Percentiles rank a stretch among this genome's conserved stretches.
Evolutionary conservation across 2,113 vertebrate species (phyloP).

Genomic region (Bos javanicus): DNA sequence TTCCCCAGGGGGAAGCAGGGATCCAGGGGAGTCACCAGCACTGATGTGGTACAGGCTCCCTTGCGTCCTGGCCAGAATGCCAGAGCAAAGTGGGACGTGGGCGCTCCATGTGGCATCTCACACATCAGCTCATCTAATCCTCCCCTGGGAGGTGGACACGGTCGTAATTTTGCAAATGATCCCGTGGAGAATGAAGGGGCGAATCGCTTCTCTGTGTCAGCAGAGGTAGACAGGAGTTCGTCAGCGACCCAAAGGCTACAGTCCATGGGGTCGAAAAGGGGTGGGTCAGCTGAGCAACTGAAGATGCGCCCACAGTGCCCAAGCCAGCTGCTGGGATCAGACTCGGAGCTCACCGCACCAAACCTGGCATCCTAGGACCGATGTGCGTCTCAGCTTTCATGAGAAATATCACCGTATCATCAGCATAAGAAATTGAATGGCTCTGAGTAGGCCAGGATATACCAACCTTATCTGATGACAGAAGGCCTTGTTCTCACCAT

Average conservation of each 20-base stretch:
- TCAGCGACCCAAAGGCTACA: background rate
- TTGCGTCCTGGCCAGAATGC: fast-evolving
- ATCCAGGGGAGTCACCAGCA: background rate
- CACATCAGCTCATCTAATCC: fast-evolving
- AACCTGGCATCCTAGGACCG: fast-evolving
- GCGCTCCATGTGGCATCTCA: fast-evolving
- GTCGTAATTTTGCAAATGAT: background rate
- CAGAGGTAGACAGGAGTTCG: fast-evolving
- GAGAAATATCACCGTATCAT: fast-evolving
- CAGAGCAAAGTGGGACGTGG: fast-evolving
- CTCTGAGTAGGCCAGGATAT: fast-evolving
- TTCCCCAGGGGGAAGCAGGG: fast-evolving
- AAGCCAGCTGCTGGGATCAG: background rate
- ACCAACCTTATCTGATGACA: too few relatives aligned
- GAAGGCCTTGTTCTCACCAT: fast-evolving
- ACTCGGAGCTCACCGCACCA: background rate
- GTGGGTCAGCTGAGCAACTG: background rate
- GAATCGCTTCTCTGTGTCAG: background rate
- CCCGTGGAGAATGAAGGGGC: fast-evolving
- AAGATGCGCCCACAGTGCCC: fast-evolving
- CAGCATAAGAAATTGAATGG: background rate
- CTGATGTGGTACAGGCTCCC: background rate
- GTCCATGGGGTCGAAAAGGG: fast-evolving
- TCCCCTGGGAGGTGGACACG: background rate
- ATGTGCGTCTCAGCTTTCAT: fast-evolving